Conservation (phyloP, 2,113 vertebrate species). For the Ivindomyrus marchei region DNA sequence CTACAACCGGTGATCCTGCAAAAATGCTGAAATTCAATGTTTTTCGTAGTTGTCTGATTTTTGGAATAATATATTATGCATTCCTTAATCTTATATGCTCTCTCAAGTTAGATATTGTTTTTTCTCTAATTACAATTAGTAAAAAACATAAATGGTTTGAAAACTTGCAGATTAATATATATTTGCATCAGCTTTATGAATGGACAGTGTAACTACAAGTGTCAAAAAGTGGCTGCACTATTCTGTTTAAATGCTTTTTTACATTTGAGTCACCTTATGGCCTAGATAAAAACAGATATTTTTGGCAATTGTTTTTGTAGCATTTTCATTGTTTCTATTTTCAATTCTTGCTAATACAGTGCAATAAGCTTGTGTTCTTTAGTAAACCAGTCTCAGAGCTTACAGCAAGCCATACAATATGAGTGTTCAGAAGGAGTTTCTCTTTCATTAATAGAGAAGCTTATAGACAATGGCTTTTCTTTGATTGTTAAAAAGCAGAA, state of each 20-base stretch:
- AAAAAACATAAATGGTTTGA: background rate
- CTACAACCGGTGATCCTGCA: conserved; percentile 70
- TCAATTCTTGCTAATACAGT: background rate
- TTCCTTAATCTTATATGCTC: background rate
- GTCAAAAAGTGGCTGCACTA: background rate
- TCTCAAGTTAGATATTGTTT: background rate
- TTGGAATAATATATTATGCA: conserved; percentile 65
- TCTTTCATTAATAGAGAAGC: background rate
- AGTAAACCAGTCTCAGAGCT: background rate
- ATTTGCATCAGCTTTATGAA: background rate
- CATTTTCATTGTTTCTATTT: background rate
- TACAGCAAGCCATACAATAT: background rate
- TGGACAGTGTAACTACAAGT: background rate
- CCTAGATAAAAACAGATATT: background rate
- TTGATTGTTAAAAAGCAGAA: background rate
- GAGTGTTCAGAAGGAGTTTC: background rate
- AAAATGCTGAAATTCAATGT: conserved; percentile 68
- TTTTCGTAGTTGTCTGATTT: conserved; percentile 62
- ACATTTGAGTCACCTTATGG: background rate
- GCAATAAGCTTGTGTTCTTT: background rate
- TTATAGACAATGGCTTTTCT: background rate
- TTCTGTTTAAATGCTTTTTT: background rate
- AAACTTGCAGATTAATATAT: background rate
- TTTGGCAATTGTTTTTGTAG: background rate
- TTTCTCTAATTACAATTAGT: background rate